A percentile compares a stretch with the other conserved stretches of the same genome.
phyloP scores from a whole-genome alignment of 2,888 invertebrate species.

The Furcula furcula region DNA sequence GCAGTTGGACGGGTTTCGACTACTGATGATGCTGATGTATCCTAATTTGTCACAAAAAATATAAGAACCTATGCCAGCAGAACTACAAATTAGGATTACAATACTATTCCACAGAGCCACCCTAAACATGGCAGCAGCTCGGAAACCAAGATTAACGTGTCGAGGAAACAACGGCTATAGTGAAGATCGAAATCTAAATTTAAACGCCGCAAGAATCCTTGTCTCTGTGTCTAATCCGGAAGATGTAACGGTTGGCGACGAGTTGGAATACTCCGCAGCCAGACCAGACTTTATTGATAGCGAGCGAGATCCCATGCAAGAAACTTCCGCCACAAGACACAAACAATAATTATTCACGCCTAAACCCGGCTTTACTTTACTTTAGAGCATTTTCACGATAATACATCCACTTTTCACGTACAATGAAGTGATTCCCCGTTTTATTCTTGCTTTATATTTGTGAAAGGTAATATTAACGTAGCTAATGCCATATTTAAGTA shows the following conservation, averaged over 20 bases:
- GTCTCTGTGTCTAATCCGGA: constrained; percentile 53
- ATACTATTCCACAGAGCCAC: constrained; percentile 4
- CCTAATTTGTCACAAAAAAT: too few species aligned
- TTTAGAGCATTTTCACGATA: constrained; percentile 15
- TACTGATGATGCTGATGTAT: too few species aligned
- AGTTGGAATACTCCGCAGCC: constrained; percentile 25
- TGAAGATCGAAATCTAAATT: constrained; percentile 70
- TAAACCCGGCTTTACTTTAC: constrained; percentile 31
- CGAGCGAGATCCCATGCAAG: constrained; percentile 25
- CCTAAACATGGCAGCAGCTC: constrained; percentile 7
- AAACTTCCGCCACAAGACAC: constrained; percentile 17
- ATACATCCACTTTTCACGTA: constrained; percentile 15
- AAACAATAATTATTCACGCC: constrained; percentile 45
- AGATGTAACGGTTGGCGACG: constrained; percentile 60
- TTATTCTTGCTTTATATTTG: constrained; percentile 26
- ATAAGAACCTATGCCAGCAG: too few species aligned
- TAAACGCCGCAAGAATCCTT: constrained; percentile 53
- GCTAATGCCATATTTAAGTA: constrained; percentile 30
- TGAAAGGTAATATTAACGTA: constrained; percentile 27
- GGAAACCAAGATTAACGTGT: constrained; percentile 45
- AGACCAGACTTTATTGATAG: constrained; percentile 47
- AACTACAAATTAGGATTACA: too few species aligned
- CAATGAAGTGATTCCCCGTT: constrained; percentile 24
- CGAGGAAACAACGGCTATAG: constrained; percentile 55
- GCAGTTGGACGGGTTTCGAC: too few species aligned